A percentile compares a stretch with the other conserved stretches of the same genome.
phyloP scores from a whole-genome alignment of 2,113 vertebrate species.

The Apodemus speciosus region DNA sequence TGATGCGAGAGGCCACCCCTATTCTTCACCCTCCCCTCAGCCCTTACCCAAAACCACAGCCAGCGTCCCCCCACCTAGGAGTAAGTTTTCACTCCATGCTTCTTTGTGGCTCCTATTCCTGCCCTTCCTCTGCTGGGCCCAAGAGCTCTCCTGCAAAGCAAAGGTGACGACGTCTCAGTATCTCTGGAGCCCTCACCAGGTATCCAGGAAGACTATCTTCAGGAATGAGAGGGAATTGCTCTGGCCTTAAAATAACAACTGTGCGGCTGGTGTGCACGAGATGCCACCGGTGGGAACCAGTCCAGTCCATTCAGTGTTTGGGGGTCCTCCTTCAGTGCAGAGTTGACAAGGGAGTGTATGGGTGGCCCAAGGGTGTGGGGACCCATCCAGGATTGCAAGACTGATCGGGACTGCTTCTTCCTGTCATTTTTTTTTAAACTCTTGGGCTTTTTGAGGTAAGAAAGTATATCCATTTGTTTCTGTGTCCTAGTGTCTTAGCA shows the following conservation, averaged over 20 bases:
- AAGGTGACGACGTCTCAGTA: neutral
- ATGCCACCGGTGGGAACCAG: neutral
- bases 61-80: neutral
- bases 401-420: neutral
- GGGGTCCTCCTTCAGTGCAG: neutral
- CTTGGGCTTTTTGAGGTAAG: neutral
- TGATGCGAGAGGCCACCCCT: too few species aligned
- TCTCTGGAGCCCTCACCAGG: neutral
- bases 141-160: neutral
- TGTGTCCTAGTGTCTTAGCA: neutral
- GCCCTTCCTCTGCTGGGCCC: neutral
- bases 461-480: neutral
- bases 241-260: neutral
- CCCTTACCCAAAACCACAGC: neutral
- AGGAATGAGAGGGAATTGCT: neutral
- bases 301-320: neutral
- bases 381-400: neutral
- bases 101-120: neutral
- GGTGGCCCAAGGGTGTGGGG: neutral
- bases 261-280: accelerated
- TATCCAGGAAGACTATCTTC: neutral
- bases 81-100: neutral
- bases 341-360: neutral
- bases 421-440: neutral
- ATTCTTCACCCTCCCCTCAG: neutral